Evolutionary conservation across 2,888 invertebrate species (phyloP), one percentile per base, ranked within the genome.

Genomic region (Brenthis hecate): DNA sequence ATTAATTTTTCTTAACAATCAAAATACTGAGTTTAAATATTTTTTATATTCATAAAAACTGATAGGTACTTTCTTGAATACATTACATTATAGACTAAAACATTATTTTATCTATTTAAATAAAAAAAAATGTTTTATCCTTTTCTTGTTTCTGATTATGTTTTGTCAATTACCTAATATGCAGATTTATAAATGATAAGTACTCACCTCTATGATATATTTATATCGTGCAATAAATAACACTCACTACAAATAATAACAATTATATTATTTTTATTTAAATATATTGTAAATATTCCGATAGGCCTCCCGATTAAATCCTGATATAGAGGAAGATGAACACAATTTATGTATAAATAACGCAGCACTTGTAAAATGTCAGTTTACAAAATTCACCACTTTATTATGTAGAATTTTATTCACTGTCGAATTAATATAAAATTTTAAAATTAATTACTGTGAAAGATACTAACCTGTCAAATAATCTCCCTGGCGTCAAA

Each of bases 151-250:
- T 28, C n/a, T 13, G 47, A 48, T 19, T 14, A 36, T 53, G 19
- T 19, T 5, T 36, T 53, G 36, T 54, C 13, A 14, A 11, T 53
- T 43, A 14, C 56, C n/a, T 48, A 56, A 47, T 36, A 56, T 50
- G 36, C 55, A 55, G 19, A 64, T 58, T 67, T 68, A 69, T 63
- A 66, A 71, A 68, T 65, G 66, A 69, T 64, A 65, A 68, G 73
- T 72, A 75, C 74, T 74, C 70, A 75, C 75, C 69, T 60, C 56
- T 13, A 47, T 11, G 13, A 6, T 13, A 28, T 13, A 28, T 43
- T 43, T 43, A 43, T 43, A 8, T 43, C 47, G 32, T 60, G 28
- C 50, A 51, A 43, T 56, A 61, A 61, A 48, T 28, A 36, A 66
- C 61, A 61, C 69, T 65, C 69, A 69, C 69, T 65, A 61, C 8